Base-by-base conservation (phyloP, 2,888 invertebrate genomes). In the Thecophora atra region DNA sequence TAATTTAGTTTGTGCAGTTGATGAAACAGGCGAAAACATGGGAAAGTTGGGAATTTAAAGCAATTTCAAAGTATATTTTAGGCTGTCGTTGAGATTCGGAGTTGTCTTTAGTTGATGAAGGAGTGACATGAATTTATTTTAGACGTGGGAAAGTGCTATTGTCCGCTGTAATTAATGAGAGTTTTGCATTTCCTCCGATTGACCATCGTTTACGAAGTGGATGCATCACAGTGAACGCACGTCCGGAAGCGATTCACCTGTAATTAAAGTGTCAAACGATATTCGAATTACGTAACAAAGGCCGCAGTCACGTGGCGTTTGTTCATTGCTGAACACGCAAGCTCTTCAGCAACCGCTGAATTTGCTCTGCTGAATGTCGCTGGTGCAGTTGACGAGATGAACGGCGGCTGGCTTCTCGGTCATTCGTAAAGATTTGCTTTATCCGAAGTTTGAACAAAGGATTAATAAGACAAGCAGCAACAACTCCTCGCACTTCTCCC, bases 261-360 rank as follows among this genome's bases (percentile, higher is more conserved):
- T 81, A 84, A 84, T 83, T 84, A 83, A 83, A 81, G 78, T 83
- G 85, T 83, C 85, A 83, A 79, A 82, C 81, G 79, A 81, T 76
- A 76, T 74, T 80, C 75, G 76, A 76, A 76, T 72, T 62, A 64
- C 44, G 30, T 67, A 26, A 73, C 63, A 30, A 72, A 56, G 52
- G 60, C n/a, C 67, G 47, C 6, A 66, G 70, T 76, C 74, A 77
- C 77, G 76, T 75, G 76, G 52, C 74, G 37, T 67, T 42, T 47
- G 60, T 62, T 52, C 58, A 60, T 15, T 24, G 21, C 24, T 1
- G 21, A 54, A 54, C 54, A 21, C 8, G 8, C 54, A n/a, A n/a
- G n/a, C n/a, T n/a, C n/a, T n/a, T n/a, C n/a, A n/a, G 56, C 24
- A 3, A 21, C 56, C n/a, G 21, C 8, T 21, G 56, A 19, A 4